Conservation (phyloP, 2,113 vertebrate genomes). For the Rhipidura dahli region DNA sequence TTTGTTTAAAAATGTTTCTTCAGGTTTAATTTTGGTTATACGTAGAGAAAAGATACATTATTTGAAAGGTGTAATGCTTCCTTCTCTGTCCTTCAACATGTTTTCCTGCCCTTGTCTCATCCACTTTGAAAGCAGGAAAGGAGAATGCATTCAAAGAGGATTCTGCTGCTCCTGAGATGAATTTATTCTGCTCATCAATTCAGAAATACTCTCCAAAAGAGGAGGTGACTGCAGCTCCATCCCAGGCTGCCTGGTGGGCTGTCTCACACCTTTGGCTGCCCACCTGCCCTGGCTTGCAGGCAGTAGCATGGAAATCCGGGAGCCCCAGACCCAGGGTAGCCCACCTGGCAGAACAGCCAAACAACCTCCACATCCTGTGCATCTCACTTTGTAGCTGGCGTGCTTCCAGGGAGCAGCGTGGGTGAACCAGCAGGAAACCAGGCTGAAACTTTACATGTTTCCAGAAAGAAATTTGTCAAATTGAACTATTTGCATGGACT, state of each 20-base stretch:
- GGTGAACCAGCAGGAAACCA: slow-evolving; percentile 21
- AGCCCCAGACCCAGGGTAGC: background rate
- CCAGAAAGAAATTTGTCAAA: slow-evolving; percentile 3
- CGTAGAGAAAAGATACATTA: fast-evolving
- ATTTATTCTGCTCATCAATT: slow-evolving; percentile 19
- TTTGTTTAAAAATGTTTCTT: background rate
- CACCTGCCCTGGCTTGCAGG: background rate
- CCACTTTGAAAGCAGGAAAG: background rate
- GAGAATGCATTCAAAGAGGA: background rate
- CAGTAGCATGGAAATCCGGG: background rate
- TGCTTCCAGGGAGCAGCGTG: background rate
- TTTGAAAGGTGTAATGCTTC: background rate
- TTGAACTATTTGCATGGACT: background rate
- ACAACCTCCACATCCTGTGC: background rate
- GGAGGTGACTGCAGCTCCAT: background rate
- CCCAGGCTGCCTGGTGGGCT: background rate
- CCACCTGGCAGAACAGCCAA: slow-evolving; percentile 4
- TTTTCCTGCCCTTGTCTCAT: background rate
- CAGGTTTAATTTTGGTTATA: background rate
- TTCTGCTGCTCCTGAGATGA: background rate
- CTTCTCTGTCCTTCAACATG: background rate
- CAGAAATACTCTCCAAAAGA: background rate
- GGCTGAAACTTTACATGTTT: background rate
- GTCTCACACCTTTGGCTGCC: background rate
- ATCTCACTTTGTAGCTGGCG: slow-evolving; percentile 1